phyloP scores from a whole-genome alignment of 2,888 invertebrate genomes.

The Tyria jacobaeae region DNA sequence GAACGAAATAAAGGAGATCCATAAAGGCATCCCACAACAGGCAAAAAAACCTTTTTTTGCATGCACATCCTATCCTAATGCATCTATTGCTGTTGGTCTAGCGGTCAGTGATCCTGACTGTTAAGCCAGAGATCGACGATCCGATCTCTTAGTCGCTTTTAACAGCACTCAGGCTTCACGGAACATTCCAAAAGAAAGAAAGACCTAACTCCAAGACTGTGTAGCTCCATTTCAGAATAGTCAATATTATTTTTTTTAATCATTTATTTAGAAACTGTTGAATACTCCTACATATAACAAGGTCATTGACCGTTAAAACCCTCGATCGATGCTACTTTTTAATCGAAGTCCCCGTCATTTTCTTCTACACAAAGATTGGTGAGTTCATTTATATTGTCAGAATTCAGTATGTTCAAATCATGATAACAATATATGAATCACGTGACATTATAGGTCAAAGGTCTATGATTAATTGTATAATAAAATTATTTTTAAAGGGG shows the following conservation, averaged over 20 bases:
- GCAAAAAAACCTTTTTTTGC: too few relatives aligned
- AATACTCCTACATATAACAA: not conserved
- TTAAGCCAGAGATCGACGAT: too few relatives aligned
- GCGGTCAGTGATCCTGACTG: too few relatives aligned
- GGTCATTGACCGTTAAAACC: not conserved
- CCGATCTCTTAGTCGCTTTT: too few relatives aligned
- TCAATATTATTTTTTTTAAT: not conserved
- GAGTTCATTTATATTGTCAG: slow-evolving; percentile 7
- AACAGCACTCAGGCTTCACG: too few relatives aligned
- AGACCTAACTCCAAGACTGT: not conserved
- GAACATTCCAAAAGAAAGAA: too few relatives aligned
- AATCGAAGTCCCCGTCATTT: not conserved
- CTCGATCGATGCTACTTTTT: slow-evolving; percentile 1
- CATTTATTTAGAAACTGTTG: not conserved
- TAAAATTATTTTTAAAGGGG: not conserved
- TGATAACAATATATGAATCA: not conserved
- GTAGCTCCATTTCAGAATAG: not conserved
- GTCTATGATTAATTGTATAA: not conserved
- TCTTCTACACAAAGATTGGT: slow-evolving; percentile 1
- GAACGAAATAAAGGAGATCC: too few relatives aligned
- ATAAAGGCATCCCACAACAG: too few relatives aligned
- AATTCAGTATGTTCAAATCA: not conserved
- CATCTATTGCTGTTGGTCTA: too few relatives aligned
- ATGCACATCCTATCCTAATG: too few relatives aligned
- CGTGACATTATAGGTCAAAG: not conserved